Evolutionary conservation across 2,888 invertebrate genomes (phyloP).

Genomic region (Asteroscopus sphinx): DNA sequence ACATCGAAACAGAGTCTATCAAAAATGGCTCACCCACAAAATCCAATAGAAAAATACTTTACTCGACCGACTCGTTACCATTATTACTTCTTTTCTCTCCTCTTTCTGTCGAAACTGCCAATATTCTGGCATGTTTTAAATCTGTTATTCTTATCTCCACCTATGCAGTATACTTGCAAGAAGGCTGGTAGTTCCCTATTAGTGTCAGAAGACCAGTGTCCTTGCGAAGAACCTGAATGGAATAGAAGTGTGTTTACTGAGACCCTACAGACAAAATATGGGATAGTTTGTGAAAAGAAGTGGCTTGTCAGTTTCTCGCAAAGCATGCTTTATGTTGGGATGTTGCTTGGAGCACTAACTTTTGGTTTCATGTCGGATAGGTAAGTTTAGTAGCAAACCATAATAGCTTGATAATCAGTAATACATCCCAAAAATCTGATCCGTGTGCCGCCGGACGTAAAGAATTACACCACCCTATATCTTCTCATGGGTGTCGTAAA

Average conservation of each 20-base stretch:
- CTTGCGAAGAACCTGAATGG: slow-evolving; percentile 73
- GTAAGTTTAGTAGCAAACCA: too few relatives aligned
- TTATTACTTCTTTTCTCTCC: slow-evolving; percentile 67
- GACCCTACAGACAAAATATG: slow-evolving; percentile 77
- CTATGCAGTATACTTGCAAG: slow-evolving; percentile 71
- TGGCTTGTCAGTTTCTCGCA: slow-evolving; percentile 78
- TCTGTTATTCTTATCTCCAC: slow-evolving; percentile 76
- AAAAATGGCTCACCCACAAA: slow-evolving; percentile 61
- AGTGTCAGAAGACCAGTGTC: slow-evolving; percentile 62
- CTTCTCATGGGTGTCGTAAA: too few relatives aligned
- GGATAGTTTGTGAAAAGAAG: slow-evolving; percentile 65
- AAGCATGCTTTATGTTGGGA: slow-evolving; percentile 73
- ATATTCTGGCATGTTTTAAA: slow-evolving; percentile 78
- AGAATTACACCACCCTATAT: too few relatives aligned
- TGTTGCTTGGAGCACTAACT: slow-evolving; percentile 71
- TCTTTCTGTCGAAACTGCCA: slow-evolving; percentile 73
- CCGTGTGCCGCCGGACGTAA: too few relatives aligned
- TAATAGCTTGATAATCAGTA: too few relatives aligned
- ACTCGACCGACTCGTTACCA: slow-evolving; percentile 70
- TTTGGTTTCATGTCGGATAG: slow-evolving; percentile 79
- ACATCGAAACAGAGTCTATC: background rate
- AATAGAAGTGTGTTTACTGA: slow-evolving; percentile 71
- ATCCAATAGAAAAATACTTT: slow-evolving; percentile 77
- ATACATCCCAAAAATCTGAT: too few relatives aligned
- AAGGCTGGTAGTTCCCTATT: slow-evolving; percentile 11